Conservation (phyloP, 64 coral and sea anemone genomes). For the Actinia tenebrosa region DNA sequence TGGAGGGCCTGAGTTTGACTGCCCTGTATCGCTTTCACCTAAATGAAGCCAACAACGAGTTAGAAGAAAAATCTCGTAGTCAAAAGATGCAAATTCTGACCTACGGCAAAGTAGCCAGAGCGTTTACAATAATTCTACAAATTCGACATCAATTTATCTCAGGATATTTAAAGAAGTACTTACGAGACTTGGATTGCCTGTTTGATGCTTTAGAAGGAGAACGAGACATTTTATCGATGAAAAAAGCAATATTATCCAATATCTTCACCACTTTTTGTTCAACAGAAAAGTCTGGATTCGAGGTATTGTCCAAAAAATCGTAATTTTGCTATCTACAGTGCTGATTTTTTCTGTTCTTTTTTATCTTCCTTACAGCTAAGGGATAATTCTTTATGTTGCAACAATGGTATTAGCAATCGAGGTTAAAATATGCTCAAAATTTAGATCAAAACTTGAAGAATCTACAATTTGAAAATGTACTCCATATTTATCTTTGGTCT, state of each 20-base stretch:
- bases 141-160: background rate
- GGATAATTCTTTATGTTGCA: background rate
- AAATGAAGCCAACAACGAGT: background rate
- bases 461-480: background rate
- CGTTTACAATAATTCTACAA: background rate
- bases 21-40: background rate
- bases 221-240: constrained; percentile 5
- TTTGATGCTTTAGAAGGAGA: constrained; percentile 12
- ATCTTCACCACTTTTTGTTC: background rate
- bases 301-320: background rate
- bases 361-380: background rate
- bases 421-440: background rate
- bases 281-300: background rate
- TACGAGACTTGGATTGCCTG: constrained; percentile 47
- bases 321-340: background rate
- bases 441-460: background rate
- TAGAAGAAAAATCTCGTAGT: background rate
- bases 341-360: background rate
- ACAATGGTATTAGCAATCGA: background rate
- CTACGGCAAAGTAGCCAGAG: too few relatives aligned
- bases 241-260: background rate
- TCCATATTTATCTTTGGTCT: background rate
- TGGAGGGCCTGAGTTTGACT: background rate
- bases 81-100: too few relatives aligned
- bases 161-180: background rate